Evolutionary conservation across 2,797 vertebrate species (phyloP).

Genomic region (Mormyrus hasselquistii): DNA sequence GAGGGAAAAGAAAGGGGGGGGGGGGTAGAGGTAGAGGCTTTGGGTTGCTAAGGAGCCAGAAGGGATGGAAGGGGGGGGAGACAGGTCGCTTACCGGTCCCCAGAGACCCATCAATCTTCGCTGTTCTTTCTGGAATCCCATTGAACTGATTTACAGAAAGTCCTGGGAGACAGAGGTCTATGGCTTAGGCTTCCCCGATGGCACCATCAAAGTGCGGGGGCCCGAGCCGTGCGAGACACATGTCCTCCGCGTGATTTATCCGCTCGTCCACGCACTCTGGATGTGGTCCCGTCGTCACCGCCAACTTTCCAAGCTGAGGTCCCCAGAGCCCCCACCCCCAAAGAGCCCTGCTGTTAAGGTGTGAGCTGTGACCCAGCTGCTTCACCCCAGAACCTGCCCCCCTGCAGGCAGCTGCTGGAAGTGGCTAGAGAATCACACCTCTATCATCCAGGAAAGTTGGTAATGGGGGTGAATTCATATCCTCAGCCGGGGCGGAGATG

Average conservation of each 20-base stretch:
- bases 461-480: background rate
- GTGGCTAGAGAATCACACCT: background rate
- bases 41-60: slow-evolving; percentile 47
- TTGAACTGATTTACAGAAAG: slow-evolving; percentile 59
- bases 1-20: slow-evolving; percentile 32
- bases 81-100: slow-evolving; percentile 49
- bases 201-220: slow-evolving; percentile 50
- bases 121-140: slow-evolving; percentile 61
- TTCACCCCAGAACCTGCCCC: background rate
- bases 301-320: slow-evolving; percentile 28
- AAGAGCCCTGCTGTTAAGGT: background rate
- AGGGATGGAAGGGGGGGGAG: slow-evolving; percentile 36
- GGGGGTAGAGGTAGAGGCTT: slow-evolving; percentile 44
- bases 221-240: slow-evolving; percentile 28
- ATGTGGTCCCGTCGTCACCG: slow-evolving; percentile 6
- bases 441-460: background rate
- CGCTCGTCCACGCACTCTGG: slow-evolving; percentile 10
- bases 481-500: background rate
- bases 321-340: background rate
- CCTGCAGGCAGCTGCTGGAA: background rate
- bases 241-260: slow-evolving; percentile 29
- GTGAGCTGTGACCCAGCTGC: background rate
- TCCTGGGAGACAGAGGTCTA: slow-evolving; percentile 47
- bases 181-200: slow-evolving; percentile 42
- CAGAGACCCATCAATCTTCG: slow-evolving; percentile 60